phyloP scores from a whole-genome alignment of 2,113 vertebrate genomes.

The Pelecanoides urinatrix region DNA sequence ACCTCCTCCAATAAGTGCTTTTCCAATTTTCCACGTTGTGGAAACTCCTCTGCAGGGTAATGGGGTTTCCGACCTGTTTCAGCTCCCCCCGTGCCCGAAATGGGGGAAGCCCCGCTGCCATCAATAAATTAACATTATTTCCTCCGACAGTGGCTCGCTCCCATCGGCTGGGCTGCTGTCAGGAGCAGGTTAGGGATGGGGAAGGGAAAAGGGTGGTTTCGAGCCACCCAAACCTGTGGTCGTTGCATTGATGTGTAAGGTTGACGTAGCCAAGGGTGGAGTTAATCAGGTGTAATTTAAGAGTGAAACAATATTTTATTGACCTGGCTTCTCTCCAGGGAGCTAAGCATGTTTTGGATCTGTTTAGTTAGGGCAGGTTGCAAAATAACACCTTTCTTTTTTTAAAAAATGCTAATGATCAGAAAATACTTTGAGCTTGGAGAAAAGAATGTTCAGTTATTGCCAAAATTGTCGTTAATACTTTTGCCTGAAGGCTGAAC shows the following conservation, averaged over 20 bases:
- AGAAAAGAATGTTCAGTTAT: not conserved
- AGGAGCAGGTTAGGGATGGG: not conserved
- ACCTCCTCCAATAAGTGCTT: not conserved
- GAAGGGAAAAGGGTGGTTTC: not conserved
- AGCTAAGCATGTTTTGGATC: not conserved
- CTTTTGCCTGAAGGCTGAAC: not conserved
- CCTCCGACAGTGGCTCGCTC: not conserved
- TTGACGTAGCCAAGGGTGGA: not conserved
- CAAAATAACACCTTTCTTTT: not conserved
- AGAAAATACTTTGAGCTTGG: not conserved
- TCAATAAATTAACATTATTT: not conserved
- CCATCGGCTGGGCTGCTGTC: not conserved
- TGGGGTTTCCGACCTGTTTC: not conserved
- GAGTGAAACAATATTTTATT: not conserved
- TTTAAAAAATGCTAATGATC: not conserved
- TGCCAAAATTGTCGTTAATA: not conserved
- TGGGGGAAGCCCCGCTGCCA: not conserved
- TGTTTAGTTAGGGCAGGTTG: not conserved
- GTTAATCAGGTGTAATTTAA: not conserved
- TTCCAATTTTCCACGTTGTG: not conserved
- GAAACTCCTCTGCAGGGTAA: conserved; percentile 2
- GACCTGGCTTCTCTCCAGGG: not conserved
- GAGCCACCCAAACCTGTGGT: not conserved
- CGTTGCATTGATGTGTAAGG: not conserved
- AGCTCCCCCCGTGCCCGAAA: not conserved